Evolutionary conservation across 2,113 vertebrate genomes (phyloP), one percentile per base, ranked within the genome.

Genomic region (Rhegmatorhina hoffmannsi): DNA sequence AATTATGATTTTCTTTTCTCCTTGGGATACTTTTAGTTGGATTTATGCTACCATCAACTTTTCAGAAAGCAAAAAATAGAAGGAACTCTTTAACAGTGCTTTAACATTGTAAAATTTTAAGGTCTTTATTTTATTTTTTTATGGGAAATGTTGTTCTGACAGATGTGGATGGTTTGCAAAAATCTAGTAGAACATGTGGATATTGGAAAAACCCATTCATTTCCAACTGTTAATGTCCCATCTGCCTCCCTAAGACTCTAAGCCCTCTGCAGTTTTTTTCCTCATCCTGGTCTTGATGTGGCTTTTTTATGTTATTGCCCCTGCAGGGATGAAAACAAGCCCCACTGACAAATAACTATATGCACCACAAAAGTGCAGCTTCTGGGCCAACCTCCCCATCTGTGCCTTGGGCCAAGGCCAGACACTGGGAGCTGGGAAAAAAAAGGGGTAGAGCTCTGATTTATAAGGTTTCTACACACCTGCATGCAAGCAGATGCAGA

Each of bases 401-500:
- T 89, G 87, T 13, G 75, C 23, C 28, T 16, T 9, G 33, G 84
- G 76, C 83, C 2, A 4, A 85, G 58, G 78, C 67, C 85, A 88
- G 72, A 36, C 23, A 10, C 46, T 44, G 34, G 55, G 64, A 89
- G 38, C 24, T 25, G 38, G 43, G 56, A 40, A 49, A 50, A 28
- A 73, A 40, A 66, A 58, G 4, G 2, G 6, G 9, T 67, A 40
- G 46, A 82, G 60, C 33, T 53, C 11, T 7, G 50, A 55, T 60
- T 52, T 24, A 40, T 46, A 29, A 25, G 1, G 67, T 72, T 83
- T 47, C 64, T 17, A 11, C 8, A 21, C 23, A 56, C n/a, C 34
- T 84, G 47, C 1, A 0, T 0, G 0, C 17, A 44, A 68, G 36
- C 1, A 0, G 43, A 23, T 49, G 74, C 40, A 68, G 77, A 63